A percentile compares a stretch with the other conserved stretches of the same genome.
These are phyloP conservation scores for Ctenochaetus hawaiiensis DNA, from an alignment of 2,797 vertebrate genomes.

Conservation along the genomic window DNA sequence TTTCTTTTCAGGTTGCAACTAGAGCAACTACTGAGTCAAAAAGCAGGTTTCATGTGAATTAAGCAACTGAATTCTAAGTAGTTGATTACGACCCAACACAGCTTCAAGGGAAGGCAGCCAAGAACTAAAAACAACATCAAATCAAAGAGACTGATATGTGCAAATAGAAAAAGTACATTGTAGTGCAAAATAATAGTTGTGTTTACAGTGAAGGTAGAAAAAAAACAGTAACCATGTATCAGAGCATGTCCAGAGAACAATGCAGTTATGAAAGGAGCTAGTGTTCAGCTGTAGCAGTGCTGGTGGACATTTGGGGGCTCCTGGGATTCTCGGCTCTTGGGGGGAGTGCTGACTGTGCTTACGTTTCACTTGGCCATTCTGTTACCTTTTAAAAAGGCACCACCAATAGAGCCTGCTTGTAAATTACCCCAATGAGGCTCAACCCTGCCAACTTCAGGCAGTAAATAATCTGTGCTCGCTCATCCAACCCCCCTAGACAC, in stretches of 20 bases:
- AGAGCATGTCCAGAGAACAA: conserved; percentile 44
- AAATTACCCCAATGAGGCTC: conserved; percentile 81
- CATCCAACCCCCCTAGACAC: conserved; percentile 54
- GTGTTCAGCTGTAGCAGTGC: conserved; percentile 53
- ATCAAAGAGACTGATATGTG: conserved; percentile 19
- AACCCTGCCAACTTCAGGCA: conserved; percentile 82
- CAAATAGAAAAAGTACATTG: conserved; percentile 9
- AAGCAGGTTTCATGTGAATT: conserved; percentile 1
- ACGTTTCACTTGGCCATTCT: conserved; percentile 80
- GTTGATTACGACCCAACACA: conserved; percentile 21
- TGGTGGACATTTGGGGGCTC: conserved; percentile 57
- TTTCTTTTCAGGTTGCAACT: conserved; percentile 20
- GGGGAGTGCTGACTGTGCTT: conserved; percentile 74
- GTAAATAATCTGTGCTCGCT: conserved; percentile 82
- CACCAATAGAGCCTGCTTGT: conserved; percentile 81
- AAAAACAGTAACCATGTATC: conserved; percentile 17
- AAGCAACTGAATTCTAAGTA: conserved; percentile 2
- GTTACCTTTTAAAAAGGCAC: conserved; percentile 82
- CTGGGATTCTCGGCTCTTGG: conserved; percentile 60
- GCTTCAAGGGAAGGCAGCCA: conserved; percentile 8
- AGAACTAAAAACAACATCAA: conserved; percentile 26
- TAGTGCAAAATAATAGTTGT: conserved; percentile 36
- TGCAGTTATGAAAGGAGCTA: conserved; percentile 45
- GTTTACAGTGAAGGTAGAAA: conserved; percentile 34
- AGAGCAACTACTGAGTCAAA: conserved; percentile 1